Base-by-base conservation (phyloP, 2,113 vertebrate species). In the Sitta europaea region DNA sequence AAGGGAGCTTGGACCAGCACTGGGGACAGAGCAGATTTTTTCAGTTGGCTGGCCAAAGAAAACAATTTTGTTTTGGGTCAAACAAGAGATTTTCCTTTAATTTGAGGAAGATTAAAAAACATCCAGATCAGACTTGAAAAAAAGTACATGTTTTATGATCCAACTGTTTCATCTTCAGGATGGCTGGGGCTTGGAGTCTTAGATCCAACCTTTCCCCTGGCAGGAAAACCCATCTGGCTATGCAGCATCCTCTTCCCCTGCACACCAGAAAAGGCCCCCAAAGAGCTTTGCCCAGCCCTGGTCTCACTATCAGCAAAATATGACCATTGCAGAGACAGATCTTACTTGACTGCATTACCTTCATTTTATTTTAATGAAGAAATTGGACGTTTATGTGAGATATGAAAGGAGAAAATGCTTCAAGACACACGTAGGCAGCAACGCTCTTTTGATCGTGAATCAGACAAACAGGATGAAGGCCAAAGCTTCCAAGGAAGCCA, bases 11-110 rank as follows among this genome's bases (percentile, higher is more conserved):
- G 92, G 82, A 77, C 36, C 43, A 40, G 35, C n/a, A 24, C 48
- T 47, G 57, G 43, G 38, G 16, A 67, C 10, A 91, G 24, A 57
- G 77, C 2, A 12, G 51, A 63, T 63, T 55, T 78, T 77, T 90
- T 80, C 0, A 4, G n/a, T 29, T 78, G 48, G 36, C 62, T 89
- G 19, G 84, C 73, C 86, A 95, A 95, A 87, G 61, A 85, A 94
- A 95, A 83, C 79, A 62, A 53, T 53, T 91, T 84, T 91, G 86
- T 94, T 95, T 94, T 85, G 80, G 80, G 93, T 72, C 81, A 91
- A 94, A 95, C 83, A 78, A 87, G 70, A 84, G 63, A 89, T 96
- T 94, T 91, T 89, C 91, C 80, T 96, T 87, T 94, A 83, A 94
- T 95, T 94, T 89, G 59, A 95, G 36, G 63, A 84, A 86, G 92